Evolutionary conservation across 2,888 invertebrate species (phyloP).

Genomic region (Linnaemya vulpina): DNA sequence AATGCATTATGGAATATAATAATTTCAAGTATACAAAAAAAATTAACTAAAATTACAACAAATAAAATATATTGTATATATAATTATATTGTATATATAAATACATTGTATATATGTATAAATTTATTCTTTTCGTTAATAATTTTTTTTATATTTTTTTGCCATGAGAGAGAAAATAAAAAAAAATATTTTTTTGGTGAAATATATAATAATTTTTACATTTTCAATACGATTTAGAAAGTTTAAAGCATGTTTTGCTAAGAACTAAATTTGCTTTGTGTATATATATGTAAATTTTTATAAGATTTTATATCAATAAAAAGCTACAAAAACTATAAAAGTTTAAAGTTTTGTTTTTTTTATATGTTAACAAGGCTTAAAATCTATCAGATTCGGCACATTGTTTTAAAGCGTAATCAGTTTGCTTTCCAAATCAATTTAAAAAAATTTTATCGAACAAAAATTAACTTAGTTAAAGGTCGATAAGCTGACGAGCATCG

Average conservation of each 20-base stretch:
- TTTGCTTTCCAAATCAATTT: neutral
- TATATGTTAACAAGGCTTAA: neutral
- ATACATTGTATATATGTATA: too few relatives aligned
- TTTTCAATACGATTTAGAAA: neutral
- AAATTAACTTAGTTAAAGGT: neutral
- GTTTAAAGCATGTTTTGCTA: neutral
- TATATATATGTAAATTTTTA: neutral
- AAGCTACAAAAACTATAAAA: neutral
- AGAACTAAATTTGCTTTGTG: neutral
- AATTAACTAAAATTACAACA: too few relatives aligned
- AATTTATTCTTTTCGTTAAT: neutral
- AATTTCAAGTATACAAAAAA: too few relatives aligned
- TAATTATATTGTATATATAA: too few relatives aligned
- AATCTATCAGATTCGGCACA: too few relatives aligned
- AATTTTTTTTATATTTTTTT: neutral
- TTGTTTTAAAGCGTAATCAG: neutral
- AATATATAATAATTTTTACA: neutral
- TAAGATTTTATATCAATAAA: neutral
- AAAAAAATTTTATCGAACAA: constrained; percentile 5
- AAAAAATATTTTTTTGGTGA: neutral
- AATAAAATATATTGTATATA: too few relatives aligned
- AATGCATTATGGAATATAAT: too few relatives aligned
- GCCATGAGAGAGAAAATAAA: neutral
- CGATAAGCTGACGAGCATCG: constrained; percentile 1
- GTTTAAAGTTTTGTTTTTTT: neutral